Evolutionary conservation across 2,888 invertebrate species (phyloP).

Genomic region (Brachycybe producta): DNA sequence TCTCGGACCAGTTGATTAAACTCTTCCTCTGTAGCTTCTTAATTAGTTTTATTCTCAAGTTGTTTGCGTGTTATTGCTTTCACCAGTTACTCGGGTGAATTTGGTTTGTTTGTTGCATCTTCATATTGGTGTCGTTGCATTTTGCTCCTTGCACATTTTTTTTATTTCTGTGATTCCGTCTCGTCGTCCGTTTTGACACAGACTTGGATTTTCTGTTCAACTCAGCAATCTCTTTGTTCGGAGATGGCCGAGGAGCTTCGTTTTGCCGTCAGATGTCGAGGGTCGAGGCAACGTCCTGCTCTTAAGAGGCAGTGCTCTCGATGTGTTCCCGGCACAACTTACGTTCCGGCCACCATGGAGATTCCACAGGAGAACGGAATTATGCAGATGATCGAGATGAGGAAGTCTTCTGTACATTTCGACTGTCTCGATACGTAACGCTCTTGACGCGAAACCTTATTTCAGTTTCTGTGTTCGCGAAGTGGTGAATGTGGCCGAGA

Average conservation of each 20-base stretch:
- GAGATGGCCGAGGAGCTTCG: constrained; percentile 88
- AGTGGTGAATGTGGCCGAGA: too few species aligned
- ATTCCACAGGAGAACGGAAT: constrained; percentile 46
- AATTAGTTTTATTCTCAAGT: too few species aligned
- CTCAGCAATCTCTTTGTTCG: constrained; percentile 71
- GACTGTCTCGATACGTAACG: constrained; percentile 1
- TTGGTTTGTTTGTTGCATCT: neutral
- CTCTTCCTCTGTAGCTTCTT: too few species aligned
- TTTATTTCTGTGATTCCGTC: neutral
- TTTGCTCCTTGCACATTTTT: neutral
- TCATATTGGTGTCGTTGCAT: neutral
- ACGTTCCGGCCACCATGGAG: constrained; percentile 23
- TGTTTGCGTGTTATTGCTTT: too few species aligned
- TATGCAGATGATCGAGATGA: constrained; percentile 51
- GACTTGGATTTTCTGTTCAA: too few species aligned
- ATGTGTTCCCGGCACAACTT: constrained; percentile 51
- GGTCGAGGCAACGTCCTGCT: constrained; percentile 67
- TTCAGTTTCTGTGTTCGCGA: too few species aligned
- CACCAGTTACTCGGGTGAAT: too few species aligned
- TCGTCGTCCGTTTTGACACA: neutral
- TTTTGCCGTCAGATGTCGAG: constrained; percentile 76
- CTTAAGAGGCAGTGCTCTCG: constrained; percentile 60
- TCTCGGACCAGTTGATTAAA: too few species aligned
- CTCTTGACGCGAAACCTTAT: too few species aligned
- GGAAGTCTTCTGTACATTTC: constrained; percentile 43